These are phyloP conservation scores for Eulemur coronatus DNA, from an alignment of 2,797 vertebrate genomes.

Conservation along the genomic window DNA sequence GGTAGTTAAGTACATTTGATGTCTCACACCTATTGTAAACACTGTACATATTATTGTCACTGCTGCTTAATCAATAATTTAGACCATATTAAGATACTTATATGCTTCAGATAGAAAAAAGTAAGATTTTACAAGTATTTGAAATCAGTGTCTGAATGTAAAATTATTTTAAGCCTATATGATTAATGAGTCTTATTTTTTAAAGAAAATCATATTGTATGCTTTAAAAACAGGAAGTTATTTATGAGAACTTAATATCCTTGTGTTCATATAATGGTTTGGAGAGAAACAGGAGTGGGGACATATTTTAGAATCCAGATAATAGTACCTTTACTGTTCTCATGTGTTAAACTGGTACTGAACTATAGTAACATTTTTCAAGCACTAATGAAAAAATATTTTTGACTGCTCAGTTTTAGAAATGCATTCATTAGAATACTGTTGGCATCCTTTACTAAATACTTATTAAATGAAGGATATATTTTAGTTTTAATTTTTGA, in stretches of 20 bases:
- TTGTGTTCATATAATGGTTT: slow-evolving; percentile 38
- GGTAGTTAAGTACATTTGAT: slow-evolving; percentile 75
- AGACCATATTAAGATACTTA: slow-evolving; percentile 35
- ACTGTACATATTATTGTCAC: slow-evolving; percentile 49
- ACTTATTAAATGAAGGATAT: background rate
- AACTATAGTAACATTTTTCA: slow-evolving; percentile 23
- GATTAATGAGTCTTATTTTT: background rate
- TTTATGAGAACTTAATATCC: slow-evolving; percentile 48
- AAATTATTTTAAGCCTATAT: slow-evolving; percentile 2
- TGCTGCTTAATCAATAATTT: slow-evolving; percentile 75
- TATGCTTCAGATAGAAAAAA: slow-evolving; percentile 55
- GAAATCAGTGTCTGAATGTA: slow-evolving; percentile 43
- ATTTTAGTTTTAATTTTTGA: slow-evolving; percentile 51
- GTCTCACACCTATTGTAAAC: slow-evolving; percentile 77
- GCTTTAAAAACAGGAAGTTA: slow-evolving; percentile 41
- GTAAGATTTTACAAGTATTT: slow-evolving; percentile 61
- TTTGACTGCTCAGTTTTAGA: slow-evolving; percentile 33
- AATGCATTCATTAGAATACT: slow-evolving; percentile 37
- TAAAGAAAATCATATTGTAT: background rate
- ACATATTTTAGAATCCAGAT: slow-evolving; percentile 55
- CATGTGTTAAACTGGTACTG: slow-evolving; percentile 36
- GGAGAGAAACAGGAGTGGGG: background rate
- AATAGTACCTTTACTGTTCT: slow-evolving; percentile 27
- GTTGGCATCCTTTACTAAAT: slow-evolving; percentile 36
- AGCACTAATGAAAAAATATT: slow-evolving; percentile 38